Evolutionary conservation across 2,888 invertebrate species (phyloP), one percentile per base, ranked within the genome.

Genomic region (Adineta ricciae): DNA sequence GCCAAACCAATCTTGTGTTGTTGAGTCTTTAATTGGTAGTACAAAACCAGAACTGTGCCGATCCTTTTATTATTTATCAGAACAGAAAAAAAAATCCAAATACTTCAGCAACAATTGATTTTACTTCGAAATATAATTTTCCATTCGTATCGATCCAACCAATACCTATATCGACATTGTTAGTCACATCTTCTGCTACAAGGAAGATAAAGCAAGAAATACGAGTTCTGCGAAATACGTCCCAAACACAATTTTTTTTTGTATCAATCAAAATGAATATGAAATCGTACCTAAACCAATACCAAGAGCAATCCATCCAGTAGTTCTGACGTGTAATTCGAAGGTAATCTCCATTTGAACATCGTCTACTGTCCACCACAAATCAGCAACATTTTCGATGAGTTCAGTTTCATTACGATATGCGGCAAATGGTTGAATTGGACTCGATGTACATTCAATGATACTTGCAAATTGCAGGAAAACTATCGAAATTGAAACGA

Each of bases 121-220:
- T 85, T 86, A 88, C 88, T 87, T 87, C 86, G 52, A 88, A 87
- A 83, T 88, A 87, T 9, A 87, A 83, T 64, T 86, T 49, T 11
- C 87, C 87, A 52, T 83, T 72, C n/a, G 88, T 86, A 24, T 87
- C 86, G 14, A 96, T 94, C 95, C 96, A 96, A 86, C 94, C 95
- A 89, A 96, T 93, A 88, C 95, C 93, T 91, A 96, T 93, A 92
- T 96, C 96, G 86, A 95, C 93, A 83, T 9, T 27, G 7, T 94
- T 94, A 89, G 93, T 92, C 93, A 94, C 93, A 87, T 93, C 93
- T 87, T 94, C 94, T 89, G 93, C 94, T 85, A 93, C 93, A 87
- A 95, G 95, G 91, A 96, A 94, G 5, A n/a, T n/a, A n/a, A n/a
- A n/a, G n/a, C n/a, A n/a, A n/a, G n/a, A n/a, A n/a, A n/a, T n/a